Conservation (phyloP, 2,113 vertebrate genomes). For the Pseudorectes ferrugineus region DNA sequence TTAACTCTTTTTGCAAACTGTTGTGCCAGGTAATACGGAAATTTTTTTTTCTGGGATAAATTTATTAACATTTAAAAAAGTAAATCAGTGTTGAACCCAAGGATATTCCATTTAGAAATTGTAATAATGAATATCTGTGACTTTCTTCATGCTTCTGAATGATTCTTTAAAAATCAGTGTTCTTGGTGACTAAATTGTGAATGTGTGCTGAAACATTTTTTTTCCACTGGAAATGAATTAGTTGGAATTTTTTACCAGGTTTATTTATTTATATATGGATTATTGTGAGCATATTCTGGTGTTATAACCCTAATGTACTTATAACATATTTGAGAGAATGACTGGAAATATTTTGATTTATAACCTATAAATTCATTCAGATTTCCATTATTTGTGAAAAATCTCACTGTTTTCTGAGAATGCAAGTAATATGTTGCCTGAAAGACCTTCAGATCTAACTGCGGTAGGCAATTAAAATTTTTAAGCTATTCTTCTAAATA, state of each 20-base stretch:
- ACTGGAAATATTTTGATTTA: background rate
- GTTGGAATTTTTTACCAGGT: rapidly evolving
- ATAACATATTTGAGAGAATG: background rate
- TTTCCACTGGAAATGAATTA: background rate
- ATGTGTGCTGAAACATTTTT: background rate
- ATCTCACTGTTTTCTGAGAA: background rate
- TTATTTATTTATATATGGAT: background rate
- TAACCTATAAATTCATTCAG: background rate
- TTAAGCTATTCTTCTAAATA: background rate
- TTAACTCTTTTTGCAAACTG: background rate
- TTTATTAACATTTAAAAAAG: background rate
- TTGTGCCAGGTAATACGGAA: background rate
- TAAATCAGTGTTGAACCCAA: background rate
- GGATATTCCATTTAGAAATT: background rate
- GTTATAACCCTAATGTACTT: background rate
- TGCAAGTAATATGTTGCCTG: background rate
- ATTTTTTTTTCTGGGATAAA: background rate
- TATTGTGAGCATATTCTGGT: background rate
- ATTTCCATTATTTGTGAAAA: background rate
- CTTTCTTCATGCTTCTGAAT: background rate
- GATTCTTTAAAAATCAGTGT: background rate
- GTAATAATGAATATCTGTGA: background rate
- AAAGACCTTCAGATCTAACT: background rate
- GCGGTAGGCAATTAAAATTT: background rate
- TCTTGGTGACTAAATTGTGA: background rate